Evolutionary conservation across 2,888 invertebrate species (phyloP), one percentile per base, ranked within the genome.

Genomic region (Drosophila mercatorum): DNA sequence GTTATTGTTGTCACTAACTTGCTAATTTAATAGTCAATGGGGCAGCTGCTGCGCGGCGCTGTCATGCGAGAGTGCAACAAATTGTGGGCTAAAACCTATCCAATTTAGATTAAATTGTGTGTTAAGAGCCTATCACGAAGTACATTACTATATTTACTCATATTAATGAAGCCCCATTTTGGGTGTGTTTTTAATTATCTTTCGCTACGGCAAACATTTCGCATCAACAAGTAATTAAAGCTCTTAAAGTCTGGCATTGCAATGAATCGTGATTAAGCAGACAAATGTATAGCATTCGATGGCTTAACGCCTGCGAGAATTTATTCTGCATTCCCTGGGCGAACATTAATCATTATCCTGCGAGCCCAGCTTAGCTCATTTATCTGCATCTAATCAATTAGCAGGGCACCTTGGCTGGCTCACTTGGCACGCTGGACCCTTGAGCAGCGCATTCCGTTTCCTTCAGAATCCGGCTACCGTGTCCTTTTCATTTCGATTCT

Each of bases 321-420:
- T 60, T 70, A 12, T 46, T n/a, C 28, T 6, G 34, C 22, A 38
- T 49, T 49, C 62, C 66, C 60, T 34, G 7, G 53, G 46, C 52
- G 28, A 36, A 57, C 89, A 87, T 85, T 89, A 89, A 89, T 85
- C 85, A 89, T 89, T 84, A 81, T 87, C 68, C 71, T 71, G 79
- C 81, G 74, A 22, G 22, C 22, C 72, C 80, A 84, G 63, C 62
- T 65, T 73, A 69, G 80, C 78, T 86, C 88, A 86, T 85, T 89
- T 87, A 88, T 88, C 88, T 88, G 80, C 76, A 90, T 83, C 88
- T 81, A 88, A 87, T 85, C 87, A 87, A 87, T 87, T 87, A 89
- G 90, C 72, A 55, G 59, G 81, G 52, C 81, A 81, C 81, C 81
- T 80, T 78, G 63, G 65, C 69, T 38, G 53, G 43, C 49, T 22